Base-by-base conservation (phyloP, 2,113 vertebrate species). In the Beaufortia kweichowensis region DNA sequence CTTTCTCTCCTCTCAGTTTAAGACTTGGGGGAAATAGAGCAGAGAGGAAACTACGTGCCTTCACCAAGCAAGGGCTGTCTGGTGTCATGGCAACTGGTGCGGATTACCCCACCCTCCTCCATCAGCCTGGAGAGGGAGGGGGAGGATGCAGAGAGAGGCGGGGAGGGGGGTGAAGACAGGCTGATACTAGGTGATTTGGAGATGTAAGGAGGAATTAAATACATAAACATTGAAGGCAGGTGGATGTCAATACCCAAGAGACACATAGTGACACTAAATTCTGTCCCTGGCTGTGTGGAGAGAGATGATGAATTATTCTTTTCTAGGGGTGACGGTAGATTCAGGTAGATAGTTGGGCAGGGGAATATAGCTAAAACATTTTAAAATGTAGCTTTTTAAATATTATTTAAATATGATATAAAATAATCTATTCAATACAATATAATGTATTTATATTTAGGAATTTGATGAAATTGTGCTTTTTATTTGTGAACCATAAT, bases 51-150 rank as follows among this genome's bases (percentile, higher is more conserved):
- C 93, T 93, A 90, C 91, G 90, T 93, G 90, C 92, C 91, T 92
- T 93, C 89, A 91, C 88, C 92, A 91, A 94, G 94, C 94, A 88
- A 93, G 90, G 93, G 91, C 94, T 88, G 92, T 96, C 95, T 96
- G 94, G 93, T 94, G 93, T 92, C 93, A 95, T 95, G 93, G 95
- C 93, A 95, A 94, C 95, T 85, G 79, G 87, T 87, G 90, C 90
- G 90, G 93, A 94, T 96, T 92, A 93, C 93, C 93, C 92, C 93
- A 93, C 92, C 93, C 93, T 88, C 90, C 87, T 75, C 84, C 86
- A 89, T 91, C 89, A 87, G 80, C 86, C 81, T 79, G 80, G 73
- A 75, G 59, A 66, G 78, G 74, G 79, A 73, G 80, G 63, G 48
- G 75, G 39, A 64, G 65, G 80, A 75, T 68, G 66, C 50, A 70